Evolutionary conservation across 2,888 invertebrate species (phyloP), one percentile per base, ranked within the genome.

Genomic region (Hydroisotoma schaefferi): DNA sequence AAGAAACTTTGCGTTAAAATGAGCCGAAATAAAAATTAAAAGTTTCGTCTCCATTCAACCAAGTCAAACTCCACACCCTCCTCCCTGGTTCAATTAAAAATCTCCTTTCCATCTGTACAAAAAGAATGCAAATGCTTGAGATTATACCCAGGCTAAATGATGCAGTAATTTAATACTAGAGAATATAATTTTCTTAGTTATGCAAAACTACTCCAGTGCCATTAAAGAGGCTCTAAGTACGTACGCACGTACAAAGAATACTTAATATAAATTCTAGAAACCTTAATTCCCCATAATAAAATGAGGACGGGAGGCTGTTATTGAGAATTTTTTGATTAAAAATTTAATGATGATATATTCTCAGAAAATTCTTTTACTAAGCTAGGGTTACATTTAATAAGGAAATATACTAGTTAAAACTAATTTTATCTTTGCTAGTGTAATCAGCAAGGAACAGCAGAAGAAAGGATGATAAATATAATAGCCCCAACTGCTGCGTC

Each of bases 331-430:
- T 67, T 70, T 70, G 65, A 67, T 68, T 68, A 68, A 70, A 70
- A 68, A 57, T 66, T 69, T 68, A 70, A 70, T 70, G 68, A 69
- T 69, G 68, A 68, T 67, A 68, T 68, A 70, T 70, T 64, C 61
- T 44, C 44, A 56, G 56, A 60, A 57, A 63, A 56, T 63, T 59
- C 38, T 43, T 55, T 15, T 23, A 8, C 10, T 28, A n/a, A 15
- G 8, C 18, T 15, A 33, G 22, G 37, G 23, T 37, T 52, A 20
- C 15, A 53, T 40, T 53, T 40, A 38, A 53, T 53, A 40, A 53
- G 53, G 53, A 53, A 53, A 53, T 53, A 53, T 53, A 40, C 43
- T 40, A 25, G 26, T 53, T 40, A n/a, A n/a, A n/a, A n/a, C n/a
- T n/a, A n/a, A n/a, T n/a, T n/a, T n/a, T n/a, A n/a, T n/a, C n/a